Conservation (phyloP, 2,888 invertebrate species). For the Tinea trinotella region DNA sequence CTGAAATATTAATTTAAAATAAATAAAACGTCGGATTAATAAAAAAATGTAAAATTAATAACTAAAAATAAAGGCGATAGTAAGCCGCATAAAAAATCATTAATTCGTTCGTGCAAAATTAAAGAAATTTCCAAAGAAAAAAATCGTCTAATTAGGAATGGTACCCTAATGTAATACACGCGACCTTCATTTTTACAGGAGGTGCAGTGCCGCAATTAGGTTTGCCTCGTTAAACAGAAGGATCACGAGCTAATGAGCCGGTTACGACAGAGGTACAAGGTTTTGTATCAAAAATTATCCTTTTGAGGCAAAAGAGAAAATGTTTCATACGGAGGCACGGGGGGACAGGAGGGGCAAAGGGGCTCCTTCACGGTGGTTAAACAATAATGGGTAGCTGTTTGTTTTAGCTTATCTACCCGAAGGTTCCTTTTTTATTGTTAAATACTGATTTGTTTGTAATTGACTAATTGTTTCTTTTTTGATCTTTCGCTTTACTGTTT, state of each 20-base stretch:
- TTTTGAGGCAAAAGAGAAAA: slow-evolving; percentile 3
- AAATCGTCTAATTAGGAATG: background rate
- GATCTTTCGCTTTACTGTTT: background rate
- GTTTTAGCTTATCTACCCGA: slow-evolving; percentile 2
- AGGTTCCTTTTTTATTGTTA: background rate
- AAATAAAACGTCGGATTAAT: too few relatives aligned
- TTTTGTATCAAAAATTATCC: slow-evolving; percentile 11
- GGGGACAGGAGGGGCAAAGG: background rate
- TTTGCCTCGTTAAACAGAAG: slow-evolving; percentile 16
- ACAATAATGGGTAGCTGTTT: slow-evolving; percentile 1
- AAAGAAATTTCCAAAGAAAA: background rate
- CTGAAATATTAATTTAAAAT: too few relatives aligned
- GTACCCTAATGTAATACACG: slow-evolving; percentile 7
- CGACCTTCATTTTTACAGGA: slow-evolving; percentile 13
- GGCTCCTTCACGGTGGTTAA: background rate
- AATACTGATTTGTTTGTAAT: background rate
- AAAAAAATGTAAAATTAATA: too few relatives aligned
- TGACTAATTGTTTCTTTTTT: background rate
- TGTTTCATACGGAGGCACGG: background rate
- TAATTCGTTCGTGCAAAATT: too few relatives aligned
- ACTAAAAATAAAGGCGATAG: too few relatives aligned
- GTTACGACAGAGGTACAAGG: background rate
- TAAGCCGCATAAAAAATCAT: too few relatives aligned
- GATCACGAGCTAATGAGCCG: slow-evolving; percentile 15
- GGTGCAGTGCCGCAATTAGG: slow-evolving; percentile 17